Evolutionary conservation across 2,888 invertebrate genomes (phyloP).

Genomic region (Trichopoda pennipes): DNA sequence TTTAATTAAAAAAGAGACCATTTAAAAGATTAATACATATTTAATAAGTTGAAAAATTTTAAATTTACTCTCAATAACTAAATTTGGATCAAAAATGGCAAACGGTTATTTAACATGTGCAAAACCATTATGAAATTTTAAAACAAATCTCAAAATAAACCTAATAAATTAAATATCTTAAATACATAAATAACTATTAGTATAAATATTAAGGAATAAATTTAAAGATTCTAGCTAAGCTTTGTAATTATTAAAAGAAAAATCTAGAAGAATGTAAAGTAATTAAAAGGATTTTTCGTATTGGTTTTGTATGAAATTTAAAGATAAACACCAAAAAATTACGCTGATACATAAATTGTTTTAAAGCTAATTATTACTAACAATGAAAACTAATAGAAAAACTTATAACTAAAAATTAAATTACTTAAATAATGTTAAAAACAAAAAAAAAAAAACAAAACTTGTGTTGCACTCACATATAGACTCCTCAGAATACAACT

Average conservation of each 20-base stretch:
- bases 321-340: constrained; percentile 1
- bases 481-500: constrained; percentile 50
- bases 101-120: not conserved
- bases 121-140: not conserved
- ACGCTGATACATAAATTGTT: constrained; percentile 12
- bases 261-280: not conserved
- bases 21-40: too few relatives aligned
- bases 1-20: too few relatives aligned
- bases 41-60: too few relatives aligned
- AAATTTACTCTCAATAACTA: too few relatives aligned
- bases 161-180: not conserved
- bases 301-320: not conserved
- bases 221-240: not conserved
- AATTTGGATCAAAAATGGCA: too few relatives aligned
- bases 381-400: not conserved
- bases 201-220: not conserved
- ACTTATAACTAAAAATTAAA: constrained; percentile 25
- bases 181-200: not conserved
- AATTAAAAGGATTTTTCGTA: too few relatives aligned
- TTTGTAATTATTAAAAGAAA: not conserved
- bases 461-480: constrained; percentile 58
- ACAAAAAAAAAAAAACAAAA: constrained; percentile 27
- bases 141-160: constrained; percentile 3
- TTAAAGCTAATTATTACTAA: not conserved
- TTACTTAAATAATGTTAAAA: constrained; percentile 21